Conservation (phyloP, 2,797 vertebrate species). For the Chaetophractus vellerosus region DNA sequence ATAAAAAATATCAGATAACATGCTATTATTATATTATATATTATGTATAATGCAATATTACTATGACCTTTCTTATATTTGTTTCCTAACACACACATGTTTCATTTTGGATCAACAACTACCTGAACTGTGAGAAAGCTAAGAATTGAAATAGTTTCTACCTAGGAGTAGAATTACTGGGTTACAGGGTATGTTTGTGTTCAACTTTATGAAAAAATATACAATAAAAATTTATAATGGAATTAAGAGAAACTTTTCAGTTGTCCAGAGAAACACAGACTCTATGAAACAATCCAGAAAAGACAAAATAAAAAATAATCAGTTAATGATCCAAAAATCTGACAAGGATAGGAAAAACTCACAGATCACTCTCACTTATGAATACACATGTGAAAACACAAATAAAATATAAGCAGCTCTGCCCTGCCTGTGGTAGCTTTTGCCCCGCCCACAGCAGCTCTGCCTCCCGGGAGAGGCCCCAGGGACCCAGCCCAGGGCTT, state of each 20-base stretch:
- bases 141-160: conserved; percentile 9
- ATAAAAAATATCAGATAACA: too few relatives aligned
- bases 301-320: conserved; percentile 20
- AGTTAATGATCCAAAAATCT: conserved; percentile 52
- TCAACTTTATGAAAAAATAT: too few relatives aligned
- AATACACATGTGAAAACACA: too few relatives aligned
- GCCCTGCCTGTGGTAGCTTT: too few relatives aligned
- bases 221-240: conserved; percentile 26
- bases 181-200: neutral
- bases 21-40: too few relatives aligned
- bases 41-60: neutral
- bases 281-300: conserved; percentile 50
- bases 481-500: too few relatives aligned
- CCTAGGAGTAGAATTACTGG: conserved; percentile 36
- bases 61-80: neutral
- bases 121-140: neutral
- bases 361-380: too few relatives aligned
- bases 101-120: neutral
- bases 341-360: neutral
- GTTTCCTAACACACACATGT: neutral
- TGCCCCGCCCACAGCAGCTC: too few relatives aligned
- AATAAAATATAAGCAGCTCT: too few relatives aligned
- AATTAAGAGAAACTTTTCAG: neutral
- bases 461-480: too few relatives aligned
- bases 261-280: conserved; percentile 62